phyloP scores from a whole-genome alignment of 2,113 vertebrate genomes.

The Scartelaos histophorus region DNA sequence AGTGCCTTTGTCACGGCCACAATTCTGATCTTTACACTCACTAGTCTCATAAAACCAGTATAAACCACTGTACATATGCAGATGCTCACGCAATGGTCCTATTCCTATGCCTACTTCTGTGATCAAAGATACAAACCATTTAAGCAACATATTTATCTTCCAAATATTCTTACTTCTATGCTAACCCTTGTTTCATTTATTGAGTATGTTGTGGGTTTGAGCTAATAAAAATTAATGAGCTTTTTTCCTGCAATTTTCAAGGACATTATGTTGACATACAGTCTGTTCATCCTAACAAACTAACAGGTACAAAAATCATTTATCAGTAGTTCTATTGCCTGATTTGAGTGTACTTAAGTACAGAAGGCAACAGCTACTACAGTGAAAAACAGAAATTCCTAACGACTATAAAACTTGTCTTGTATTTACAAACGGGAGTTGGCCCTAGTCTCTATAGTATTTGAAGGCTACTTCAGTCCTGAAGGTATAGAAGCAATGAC shows the following conservation, averaged over 20 bases:
- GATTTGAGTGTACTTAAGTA: neutral
- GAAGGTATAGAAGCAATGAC: conserved; percentile 38
- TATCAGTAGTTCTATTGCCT: neutral
- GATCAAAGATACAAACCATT: neutral
- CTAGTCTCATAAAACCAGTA: neutral
- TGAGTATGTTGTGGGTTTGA: neutral
- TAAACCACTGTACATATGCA: neutral
- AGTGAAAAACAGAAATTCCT: conserved; percentile 11
- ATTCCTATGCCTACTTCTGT: neutral
- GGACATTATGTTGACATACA: neutral
- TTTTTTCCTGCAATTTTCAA: neutral
- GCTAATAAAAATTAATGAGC: neutral
- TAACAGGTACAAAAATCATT: neutral
- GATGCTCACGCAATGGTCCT: neutral
- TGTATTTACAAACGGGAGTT: conserved; percentile 26
- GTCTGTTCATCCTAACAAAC: neutral
- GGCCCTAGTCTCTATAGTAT: conserved; percentile 17
- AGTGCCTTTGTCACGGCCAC: conserved; percentile 38
- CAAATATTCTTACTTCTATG: too few relatives aligned
- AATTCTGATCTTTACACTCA: conserved; percentile 1
- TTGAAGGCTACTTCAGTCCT: conserved; percentile 34
- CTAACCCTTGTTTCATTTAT: neutral
- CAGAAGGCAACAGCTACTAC: neutral
- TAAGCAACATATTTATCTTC: too few relatives aligned
- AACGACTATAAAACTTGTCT: conserved; percentile 29